These are phyloP conservation scores for Anticlea derivata DNA, from an alignment of 2,888 invertebrate genomes.

Conservation along the genomic window DNA sequence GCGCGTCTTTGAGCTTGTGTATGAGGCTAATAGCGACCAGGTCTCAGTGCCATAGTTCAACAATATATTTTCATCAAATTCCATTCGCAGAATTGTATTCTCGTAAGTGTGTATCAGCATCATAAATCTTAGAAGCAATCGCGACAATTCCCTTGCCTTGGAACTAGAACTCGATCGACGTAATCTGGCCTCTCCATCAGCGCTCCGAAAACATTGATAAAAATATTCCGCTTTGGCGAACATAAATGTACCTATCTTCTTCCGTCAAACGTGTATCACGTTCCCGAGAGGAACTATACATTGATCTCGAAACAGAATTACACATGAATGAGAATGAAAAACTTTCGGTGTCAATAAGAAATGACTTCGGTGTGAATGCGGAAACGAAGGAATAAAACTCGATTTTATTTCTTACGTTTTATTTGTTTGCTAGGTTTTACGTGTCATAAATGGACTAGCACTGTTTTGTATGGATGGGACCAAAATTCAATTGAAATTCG, in stretches of 20 bases:
- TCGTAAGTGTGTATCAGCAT: constrained; percentile 15
- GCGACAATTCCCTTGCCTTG: constrained; percentile 20
- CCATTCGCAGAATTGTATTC: constrained; percentile 8
- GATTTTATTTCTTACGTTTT: constrained; percentile 27
- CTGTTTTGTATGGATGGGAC: constrained; percentile 7
- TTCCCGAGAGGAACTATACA: constrained; percentile 22
- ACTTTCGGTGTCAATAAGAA: constrained; percentile 25
- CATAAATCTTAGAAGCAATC: constrained; percentile 27
- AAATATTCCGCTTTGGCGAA: constrained; percentile 18
- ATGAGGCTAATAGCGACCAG: too few species aligned
- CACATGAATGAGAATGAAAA: constrained; percentile 28
- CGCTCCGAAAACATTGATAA: constrained; percentile 21
- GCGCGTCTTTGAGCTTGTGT: too few species aligned
- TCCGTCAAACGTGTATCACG: constrained; percentile 19
- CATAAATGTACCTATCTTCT: constrained; percentile 4
- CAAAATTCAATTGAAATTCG: constrained; percentile 19
- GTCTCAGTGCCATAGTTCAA: too few species aligned
- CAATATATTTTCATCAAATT: constrained; percentile 1
- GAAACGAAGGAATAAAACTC: constrained; percentile 13
- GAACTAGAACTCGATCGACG: constrained; percentile 21
- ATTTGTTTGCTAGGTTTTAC: constrained; percentile 26
- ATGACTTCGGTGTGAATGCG: constrained; percentile 28
- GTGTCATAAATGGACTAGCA: constrained; percentile 21
- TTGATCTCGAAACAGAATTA: constrained; percentile 30
- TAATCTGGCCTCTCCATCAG: constrained; percentile 24